Percentiles rank a stretch among this genome's conserved stretches.
phyloP scores from a whole-genome alignment of 2,888 invertebrate genomes.

The Rotaria sp. region DNA sequence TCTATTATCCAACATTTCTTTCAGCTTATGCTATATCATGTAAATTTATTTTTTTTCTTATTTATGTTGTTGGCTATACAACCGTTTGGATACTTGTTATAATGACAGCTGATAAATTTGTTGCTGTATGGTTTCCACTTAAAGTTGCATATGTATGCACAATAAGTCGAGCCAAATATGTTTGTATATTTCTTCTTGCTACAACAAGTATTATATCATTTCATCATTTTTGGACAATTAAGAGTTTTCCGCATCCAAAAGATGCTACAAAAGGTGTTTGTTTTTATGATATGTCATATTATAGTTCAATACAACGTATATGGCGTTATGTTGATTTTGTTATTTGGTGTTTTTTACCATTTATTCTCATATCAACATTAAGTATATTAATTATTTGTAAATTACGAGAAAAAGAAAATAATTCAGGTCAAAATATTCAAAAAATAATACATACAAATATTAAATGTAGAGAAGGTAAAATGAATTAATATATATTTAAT shows the following conservation, averaged over 20 bases:
- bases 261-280: not conserved
- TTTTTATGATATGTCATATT: not conserved
- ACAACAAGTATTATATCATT: constrained; percentile 4
- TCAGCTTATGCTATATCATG: not conserved
- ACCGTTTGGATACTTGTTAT: constrained; percentile 3
- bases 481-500: too few relatives aligned
- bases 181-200: not conserved
- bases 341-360: constrained; percentile 8
- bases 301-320: not conserved
- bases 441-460: not conserved
- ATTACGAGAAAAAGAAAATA: not conserved
- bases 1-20: not conserved
- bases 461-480: not conserved
- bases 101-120: constrained; percentile 16
- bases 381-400: constrained; percentile 26
- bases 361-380: not conserved
- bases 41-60: constrained; percentile 6
- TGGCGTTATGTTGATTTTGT: constrained; percentile 1
- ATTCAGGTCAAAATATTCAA: not conserved
- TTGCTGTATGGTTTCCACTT: constrained; percentile 16
- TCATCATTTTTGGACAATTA: constrained; percentile 17
- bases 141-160: not conserved
- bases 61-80: not conserved
- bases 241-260: not conserved
- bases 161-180: constrained; percentile 11